Evolutionary conservation across 2,888 invertebrate species (phyloP).

Genomic region (Orchesella flavescens): DNA sequence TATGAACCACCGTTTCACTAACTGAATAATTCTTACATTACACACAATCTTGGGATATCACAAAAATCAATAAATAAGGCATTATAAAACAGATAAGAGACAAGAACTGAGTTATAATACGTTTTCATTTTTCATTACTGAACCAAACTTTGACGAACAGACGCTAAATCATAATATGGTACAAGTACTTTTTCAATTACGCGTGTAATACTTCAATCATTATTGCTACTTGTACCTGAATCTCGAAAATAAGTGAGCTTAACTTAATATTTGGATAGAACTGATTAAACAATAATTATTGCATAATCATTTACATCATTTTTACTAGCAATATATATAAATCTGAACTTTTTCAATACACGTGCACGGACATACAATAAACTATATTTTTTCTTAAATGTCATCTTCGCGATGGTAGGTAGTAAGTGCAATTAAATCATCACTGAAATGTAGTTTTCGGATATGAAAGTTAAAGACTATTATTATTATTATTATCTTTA

Average conservation of each 20-base stretch:
- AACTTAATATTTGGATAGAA: background rate
- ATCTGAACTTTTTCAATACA: too few species aligned
- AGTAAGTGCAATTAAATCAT: too few species aligned
- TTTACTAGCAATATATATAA: too few species aligned
- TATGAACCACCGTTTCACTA: background rate
- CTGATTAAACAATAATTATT: too few species aligned
- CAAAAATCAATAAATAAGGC: slow-evolving; percentile 14
- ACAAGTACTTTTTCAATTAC: background rate
- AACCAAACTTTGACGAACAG: background rate
- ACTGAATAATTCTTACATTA: background rate
- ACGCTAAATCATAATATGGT: background rate
- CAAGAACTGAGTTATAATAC: background rate
- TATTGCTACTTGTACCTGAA: background rate
- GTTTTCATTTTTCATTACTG: background rate
- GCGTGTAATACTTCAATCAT: too few species aligned
- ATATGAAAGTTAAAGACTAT: too few species aligned
- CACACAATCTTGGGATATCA: slow-evolving; percentile 39
- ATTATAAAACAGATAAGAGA: slow-evolving; percentile 4
- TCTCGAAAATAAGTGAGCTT: background rate
- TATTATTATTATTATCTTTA: too few species aligned
- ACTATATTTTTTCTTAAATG: too few species aligned
- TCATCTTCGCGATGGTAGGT: too few species aligned
- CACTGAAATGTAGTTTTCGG: too few species aligned
- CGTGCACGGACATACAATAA: too few species aligned
- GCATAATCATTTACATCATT: too few species aligned